These are phyloP conservation scores for Melanargia galathea DNA, from an alignment of 2,888 invertebrate species.

Conservation along the genomic window DNA sequence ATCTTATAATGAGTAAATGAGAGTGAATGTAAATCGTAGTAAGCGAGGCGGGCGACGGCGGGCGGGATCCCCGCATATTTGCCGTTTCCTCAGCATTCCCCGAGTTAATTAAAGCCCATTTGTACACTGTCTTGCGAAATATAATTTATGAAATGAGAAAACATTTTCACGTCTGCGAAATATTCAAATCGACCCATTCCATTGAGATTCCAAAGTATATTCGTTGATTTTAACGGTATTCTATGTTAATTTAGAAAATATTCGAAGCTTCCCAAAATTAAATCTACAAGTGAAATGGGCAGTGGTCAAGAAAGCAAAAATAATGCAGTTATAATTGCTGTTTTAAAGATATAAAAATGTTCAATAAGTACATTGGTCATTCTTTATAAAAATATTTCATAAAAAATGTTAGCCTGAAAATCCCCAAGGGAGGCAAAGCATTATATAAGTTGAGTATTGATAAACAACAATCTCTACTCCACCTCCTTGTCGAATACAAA, in stretches of 20 bases:
- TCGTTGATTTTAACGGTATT: neutral
- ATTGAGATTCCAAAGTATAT: slow-evolving; percentile 21
- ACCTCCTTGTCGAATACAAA: slow-evolving; percentile 79
- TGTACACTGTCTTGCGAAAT: slow-evolving; percentile 75
- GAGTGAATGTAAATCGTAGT: slow-evolving; percentile 70
- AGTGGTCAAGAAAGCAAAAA: neutral
- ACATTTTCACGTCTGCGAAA: slow-evolving; percentile 57
- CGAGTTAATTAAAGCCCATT: slow-evolving; percentile 79
- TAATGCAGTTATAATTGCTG: neutral
- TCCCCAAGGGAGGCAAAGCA: neutral
- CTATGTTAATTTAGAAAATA: neutral
- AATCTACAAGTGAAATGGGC: neutral
- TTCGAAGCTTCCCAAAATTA: neutral
- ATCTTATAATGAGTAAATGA: slow-evolving; percentile 65
- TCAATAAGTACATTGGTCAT: neutral
- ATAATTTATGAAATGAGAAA: slow-evolving; percentile 74
- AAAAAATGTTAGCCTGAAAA: neutral
- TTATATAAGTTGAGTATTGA: slow-evolving; percentile 53
- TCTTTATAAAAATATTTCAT: neutral
- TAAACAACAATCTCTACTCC: slow-evolving; percentile 71
- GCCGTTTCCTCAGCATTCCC: slow-evolving; percentile 74
- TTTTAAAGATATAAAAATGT: neutral
- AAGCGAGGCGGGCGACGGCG: slow-evolving; percentile 56
- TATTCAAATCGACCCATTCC: slow-evolving; percentile 52
- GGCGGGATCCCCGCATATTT: slow-evolving; percentile 68